phyloP scores from a whole-genome alignment of 2,888 invertebrate species.

The Netelia inedita region DNA sequence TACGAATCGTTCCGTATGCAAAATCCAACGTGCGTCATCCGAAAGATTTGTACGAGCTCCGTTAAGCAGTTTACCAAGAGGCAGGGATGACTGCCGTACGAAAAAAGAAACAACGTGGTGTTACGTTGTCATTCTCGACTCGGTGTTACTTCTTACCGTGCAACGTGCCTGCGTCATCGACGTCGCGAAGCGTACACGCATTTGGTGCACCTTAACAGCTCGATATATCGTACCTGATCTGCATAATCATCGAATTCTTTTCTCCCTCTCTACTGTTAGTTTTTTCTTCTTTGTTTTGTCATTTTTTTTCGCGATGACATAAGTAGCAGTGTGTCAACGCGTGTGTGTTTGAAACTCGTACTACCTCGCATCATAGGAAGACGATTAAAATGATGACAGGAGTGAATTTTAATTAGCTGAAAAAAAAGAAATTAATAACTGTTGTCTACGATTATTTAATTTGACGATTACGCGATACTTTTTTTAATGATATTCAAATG shows the following conservation, averaged over 20 bases:
- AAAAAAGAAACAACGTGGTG: slow-evolving; percentile 25
- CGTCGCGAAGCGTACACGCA: neutral
- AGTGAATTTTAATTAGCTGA: neutral
- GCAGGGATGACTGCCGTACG: slow-evolving; percentile 21
- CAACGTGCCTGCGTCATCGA: slow-evolving; percentile 18
- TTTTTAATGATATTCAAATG: too few relatives aligned
- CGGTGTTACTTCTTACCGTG: neutral
- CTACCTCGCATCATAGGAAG: neutral
- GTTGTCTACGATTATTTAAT: too few relatives aligned
- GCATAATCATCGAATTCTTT: slow-evolving; percentile 28
- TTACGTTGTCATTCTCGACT: slow-evolving; percentile 19
- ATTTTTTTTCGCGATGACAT: slow-evolving; percentile 27
- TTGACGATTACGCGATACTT: too few relatives aligned
- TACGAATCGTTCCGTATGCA: slow-evolving; percentile 9
- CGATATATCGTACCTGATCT: neutral
- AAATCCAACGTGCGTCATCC: slow-evolving; percentile 34
- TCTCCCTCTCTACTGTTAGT: neutral
- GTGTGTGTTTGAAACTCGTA: neutral
- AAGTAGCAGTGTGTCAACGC: neutral
- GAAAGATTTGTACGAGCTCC: slow-evolving; percentile 24
- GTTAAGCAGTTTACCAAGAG: slow-evolving; percentile 40
- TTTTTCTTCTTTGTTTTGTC: neutral
- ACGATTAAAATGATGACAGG: neutral
- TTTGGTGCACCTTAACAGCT: neutral
- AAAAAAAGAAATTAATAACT: too few relatives aligned